These are phyloP conservation scores for Atethmia centrago DNA, from an alignment of 2,888 invertebrate genomes.

Conservation along the genomic window DNA sequence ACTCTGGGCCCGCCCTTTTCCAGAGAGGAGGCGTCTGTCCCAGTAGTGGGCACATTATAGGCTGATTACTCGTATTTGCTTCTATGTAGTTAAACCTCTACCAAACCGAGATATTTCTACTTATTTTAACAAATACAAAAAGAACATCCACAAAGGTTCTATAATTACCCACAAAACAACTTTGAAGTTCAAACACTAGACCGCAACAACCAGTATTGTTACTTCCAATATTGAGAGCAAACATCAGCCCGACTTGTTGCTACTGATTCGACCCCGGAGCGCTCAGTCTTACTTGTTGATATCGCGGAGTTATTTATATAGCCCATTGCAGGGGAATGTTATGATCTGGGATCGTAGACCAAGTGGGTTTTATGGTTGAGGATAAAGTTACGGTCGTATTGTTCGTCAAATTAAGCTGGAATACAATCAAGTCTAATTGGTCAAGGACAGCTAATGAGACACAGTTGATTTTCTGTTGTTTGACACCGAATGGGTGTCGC, in stretches of 20 bases:
- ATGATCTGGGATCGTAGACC: conserved; percentile 26
- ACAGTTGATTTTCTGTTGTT: too few species aligned
- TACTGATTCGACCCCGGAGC: conserved; percentile 31
- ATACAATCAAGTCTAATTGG: conserved; percentile 25
- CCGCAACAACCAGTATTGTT: conserved; percentile 24
- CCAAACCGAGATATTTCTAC: not conserved
- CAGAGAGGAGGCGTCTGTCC: not conserved
- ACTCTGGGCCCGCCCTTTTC: not conserved
- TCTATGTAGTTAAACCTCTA: too few species aligned
- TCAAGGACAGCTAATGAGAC: too few species aligned
- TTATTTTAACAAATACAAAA: conserved; percentile 22
- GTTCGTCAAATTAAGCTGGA: conserved; percentile 13
- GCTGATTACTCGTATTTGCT: too few species aligned
- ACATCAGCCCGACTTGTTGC: conserved; percentile 53
- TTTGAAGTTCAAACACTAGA: conserved; percentile 33
- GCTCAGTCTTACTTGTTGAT: conserved; percentile 50
- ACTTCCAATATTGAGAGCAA: conserved; percentile 46
- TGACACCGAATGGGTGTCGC: too few species aligned
- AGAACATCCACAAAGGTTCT: not conserved
- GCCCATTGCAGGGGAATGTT: conserved; percentile 48
- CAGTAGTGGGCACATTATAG: not conserved
- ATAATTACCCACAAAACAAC: conserved; percentile 27
- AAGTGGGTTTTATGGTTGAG: conserved; percentile 32
- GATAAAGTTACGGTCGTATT: conserved; percentile 36
- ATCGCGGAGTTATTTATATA: conserved; percentile 47